These are phyloP conservation scores for Punctoribates punctum DNA, from an alignment of 2,888 invertebrate genomes.

Conservation along the genomic window DNA sequence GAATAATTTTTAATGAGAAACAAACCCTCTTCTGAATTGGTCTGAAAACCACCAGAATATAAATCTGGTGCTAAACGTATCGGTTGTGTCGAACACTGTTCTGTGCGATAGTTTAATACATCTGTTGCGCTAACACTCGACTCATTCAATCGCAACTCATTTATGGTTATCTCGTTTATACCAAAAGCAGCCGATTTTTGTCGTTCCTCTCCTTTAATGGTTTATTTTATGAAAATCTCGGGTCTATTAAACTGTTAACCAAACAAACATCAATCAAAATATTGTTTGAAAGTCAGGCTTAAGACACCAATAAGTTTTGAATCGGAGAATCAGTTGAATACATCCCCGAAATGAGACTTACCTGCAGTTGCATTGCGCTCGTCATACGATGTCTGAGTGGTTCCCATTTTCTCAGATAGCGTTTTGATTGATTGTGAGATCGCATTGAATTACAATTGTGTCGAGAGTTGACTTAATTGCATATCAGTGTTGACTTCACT, in stretches of 20 bases:
- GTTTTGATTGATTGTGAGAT: not conserved
- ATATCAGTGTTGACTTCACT: not conserved
- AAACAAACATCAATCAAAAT: conserved; percentile 4
- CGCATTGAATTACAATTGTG: not conserved
- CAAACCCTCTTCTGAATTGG: no score
- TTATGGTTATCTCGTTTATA: not conserved
- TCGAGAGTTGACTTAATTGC: not conserved
- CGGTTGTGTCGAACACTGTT: not conserved
- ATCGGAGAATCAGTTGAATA: not conserved
- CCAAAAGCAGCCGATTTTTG: not conserved
- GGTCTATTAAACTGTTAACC: not conserved
- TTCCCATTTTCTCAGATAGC: no score
- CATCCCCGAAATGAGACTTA: conserved; percentile 6
- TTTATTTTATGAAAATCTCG: not conserved
- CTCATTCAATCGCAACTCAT: not conserved
- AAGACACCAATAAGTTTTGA: not conserved
- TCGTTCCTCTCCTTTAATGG: not conserved
- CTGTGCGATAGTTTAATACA: not conserved
- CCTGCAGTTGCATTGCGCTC: not conserved
- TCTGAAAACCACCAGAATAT: not conserved
- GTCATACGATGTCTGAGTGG: no score
- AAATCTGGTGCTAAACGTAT: not conserved
- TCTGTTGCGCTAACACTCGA: conserved; percentile 1
- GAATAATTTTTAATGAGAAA: conserved; percentile 32
- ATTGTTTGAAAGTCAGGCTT: not conserved